A percentile compares a stretch with the other conserved stretches of the same genome.
phyloP scores from a whole-genome alignment of 2,888 invertebrate species.

The Lingula anatina region DNA sequence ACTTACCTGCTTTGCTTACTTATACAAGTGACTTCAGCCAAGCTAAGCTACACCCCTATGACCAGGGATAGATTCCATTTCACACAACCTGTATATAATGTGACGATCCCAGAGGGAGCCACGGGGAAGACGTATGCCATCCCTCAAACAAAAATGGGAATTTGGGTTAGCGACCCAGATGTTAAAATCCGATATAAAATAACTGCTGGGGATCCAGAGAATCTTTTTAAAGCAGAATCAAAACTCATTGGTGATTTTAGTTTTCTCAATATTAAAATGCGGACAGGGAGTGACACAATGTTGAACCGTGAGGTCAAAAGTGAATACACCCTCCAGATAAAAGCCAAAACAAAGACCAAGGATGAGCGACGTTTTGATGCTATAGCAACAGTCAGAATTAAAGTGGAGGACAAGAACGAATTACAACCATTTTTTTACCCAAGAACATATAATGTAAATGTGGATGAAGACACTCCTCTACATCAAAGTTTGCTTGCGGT shows the following conservation, averaged over 20 bases:
- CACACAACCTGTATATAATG: constrained; percentile 42
- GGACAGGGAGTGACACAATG: constrained; percentile 80
- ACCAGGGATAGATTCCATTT: constrained; percentile 23
- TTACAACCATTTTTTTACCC: constrained; percentile 90
- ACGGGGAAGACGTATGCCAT: constrained; percentile 72
- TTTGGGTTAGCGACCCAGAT: constrained; percentile 56
- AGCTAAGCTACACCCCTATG: too few species aligned
- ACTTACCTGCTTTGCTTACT: too few species aligned
- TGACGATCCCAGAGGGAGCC: constrained; percentile 39
- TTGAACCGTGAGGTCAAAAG: constrained; percentile 89
- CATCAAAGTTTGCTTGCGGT: constrained; percentile 70
- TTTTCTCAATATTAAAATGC: constrained; percentile 82
- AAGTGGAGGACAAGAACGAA: constrained; percentile 59
- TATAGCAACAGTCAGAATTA: constrained; percentile 56
- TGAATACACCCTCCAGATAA: constrained; percentile 72
- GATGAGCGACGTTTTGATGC: constrained; percentile 33
- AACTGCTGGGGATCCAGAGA: constrained; percentile 75
- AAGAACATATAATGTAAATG: constrained; percentile 77
- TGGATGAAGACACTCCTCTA: constrained; percentile 81
- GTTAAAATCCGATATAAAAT: constrained; percentile 74
- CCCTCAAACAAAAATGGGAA: constrained; percentile 73
- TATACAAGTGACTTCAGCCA: too few species aligned
- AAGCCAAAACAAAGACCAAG: constrained; percentile 57
- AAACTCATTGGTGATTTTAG: constrained; percentile 88
- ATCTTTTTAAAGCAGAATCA: constrained; percentile 89